phyloP scores from a whole-genome alignment of 2,888 invertebrate genomes.

The Chrysomela aeneicollis region DNA sequence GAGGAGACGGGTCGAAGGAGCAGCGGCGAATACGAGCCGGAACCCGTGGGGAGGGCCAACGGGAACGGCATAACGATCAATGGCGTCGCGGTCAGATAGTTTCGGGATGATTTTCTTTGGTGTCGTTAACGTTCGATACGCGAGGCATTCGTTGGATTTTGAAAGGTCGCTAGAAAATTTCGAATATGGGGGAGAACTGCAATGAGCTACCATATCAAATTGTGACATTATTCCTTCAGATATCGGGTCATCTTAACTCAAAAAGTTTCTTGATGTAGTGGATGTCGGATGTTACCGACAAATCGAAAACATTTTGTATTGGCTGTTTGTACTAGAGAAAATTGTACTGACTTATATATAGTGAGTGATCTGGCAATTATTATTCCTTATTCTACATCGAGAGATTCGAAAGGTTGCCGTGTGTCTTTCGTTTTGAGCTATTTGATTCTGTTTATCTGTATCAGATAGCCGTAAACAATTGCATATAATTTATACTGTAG shows the following conservation, averaged over 20 bases:
- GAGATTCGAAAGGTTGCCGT: too few species aligned
- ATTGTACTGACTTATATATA: not conserved
- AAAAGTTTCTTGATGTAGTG: not conserved
- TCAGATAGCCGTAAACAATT: too few species aligned
- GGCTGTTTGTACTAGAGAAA: not conserved
- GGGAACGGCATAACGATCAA: constrained; percentile 83
- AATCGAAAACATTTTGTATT: not conserved
- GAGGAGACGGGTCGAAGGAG: constrained; percentile 69
- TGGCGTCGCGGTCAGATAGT: constrained; percentile 82
- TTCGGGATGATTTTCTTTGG: not conserved
- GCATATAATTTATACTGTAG: too few species aligned
- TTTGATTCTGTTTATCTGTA: too few species aligned
- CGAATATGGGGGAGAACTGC: too few species aligned
- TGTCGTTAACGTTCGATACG: too few species aligned
- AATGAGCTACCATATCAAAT: too few species aligned
- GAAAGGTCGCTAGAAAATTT: not conserved
- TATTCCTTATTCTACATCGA: too few species aligned
- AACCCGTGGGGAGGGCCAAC: constrained; percentile 65
- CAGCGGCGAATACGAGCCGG: constrained; percentile 71
- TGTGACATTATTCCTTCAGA: too few species aligned
- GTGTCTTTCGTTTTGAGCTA: too few species aligned
- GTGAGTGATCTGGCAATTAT: too few species aligned
- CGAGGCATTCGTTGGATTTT: not conserved
- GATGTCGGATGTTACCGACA: not conserved
- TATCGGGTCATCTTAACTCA: not conserved